These are phyloP conservation scores for Gonatopus flavifemur DNA, from an alignment of 1,140 invertebrate genomes.

Conservation along the genomic window DNA sequence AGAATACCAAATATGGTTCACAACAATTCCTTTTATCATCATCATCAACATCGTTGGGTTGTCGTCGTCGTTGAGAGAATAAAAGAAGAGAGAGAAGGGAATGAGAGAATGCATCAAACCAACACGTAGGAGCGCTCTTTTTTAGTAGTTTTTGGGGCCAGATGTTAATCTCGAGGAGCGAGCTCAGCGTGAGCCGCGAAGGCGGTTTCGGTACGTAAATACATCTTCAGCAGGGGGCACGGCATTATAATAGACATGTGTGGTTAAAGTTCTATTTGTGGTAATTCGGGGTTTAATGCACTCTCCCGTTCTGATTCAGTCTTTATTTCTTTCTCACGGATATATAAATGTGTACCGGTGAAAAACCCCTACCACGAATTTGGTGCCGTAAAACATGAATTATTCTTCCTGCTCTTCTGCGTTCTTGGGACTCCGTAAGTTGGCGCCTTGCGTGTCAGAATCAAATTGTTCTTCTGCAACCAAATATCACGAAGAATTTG, in stretches of 20 bases:
- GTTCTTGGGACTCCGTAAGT: no score
- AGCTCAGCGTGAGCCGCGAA: constrained; percentile 54
- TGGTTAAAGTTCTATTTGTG: constrained; percentile 59
- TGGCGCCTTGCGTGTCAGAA: no score
- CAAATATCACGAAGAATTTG: no score
- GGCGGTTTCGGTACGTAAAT: constrained; percentile 55
- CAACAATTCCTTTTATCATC: no score
- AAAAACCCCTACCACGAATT: constrained; percentile 31
- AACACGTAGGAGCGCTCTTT: no score
- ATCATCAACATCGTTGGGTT: no score
- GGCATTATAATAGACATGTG: constrained; percentile 57
- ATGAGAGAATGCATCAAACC: no score
- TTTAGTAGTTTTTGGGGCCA: constrained; percentile 50
- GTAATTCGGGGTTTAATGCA: constrained; percentile 59
- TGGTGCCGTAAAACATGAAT: constrained; percentile 42
- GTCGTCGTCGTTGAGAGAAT: no score
- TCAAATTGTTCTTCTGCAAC: no score
- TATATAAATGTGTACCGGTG: no score
- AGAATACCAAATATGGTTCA: no score
- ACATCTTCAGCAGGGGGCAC: constrained; percentile 54
- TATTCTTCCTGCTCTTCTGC: constrained; percentile 44
- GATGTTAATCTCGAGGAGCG: constrained; percentile 53
- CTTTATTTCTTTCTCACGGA: constrained; percentile 35
- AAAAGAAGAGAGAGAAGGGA: no score
- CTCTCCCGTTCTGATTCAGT: constrained; percentile 45